Conservation (phyloP, 2,797 vertebrate species). For the Acanthis flammea region DNA sequence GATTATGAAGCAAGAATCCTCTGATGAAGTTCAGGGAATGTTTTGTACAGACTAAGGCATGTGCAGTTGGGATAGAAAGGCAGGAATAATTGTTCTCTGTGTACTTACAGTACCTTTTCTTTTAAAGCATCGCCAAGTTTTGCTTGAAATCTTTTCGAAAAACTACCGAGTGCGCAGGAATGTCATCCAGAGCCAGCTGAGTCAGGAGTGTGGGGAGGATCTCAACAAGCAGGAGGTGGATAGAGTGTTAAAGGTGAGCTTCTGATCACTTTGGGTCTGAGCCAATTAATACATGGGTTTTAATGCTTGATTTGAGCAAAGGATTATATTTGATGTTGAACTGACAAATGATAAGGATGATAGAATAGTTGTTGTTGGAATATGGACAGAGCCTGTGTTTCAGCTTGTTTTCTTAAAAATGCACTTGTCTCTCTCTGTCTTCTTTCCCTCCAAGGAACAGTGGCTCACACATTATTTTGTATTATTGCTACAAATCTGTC, state of each 20-base stretch:
- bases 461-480: neutral
- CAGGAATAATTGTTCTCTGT: neutral
- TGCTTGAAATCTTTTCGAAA: conserved; percentile 92
- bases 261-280: neutral
- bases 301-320: neutral
- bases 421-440: neutral
- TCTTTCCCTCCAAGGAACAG: neutral
- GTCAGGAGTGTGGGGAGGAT: conserved; percentile 88
- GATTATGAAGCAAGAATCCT: neutral
- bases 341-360: neutral
- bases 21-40: neutral
- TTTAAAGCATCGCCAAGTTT: conserved; percentile 87
- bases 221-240: conserved; percentile 89
- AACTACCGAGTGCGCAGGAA: conserved; percentile 89
- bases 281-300: neutral
- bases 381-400: neutral
- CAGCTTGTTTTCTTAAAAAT: neutral
- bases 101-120: neutral
- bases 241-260: conserved; percentile 88
- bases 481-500: neutral
- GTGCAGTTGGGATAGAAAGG: neutral
- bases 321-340: neutral
- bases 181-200: conserved; percentile 82
- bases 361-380: neutral
- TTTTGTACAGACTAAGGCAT: neutral